Evolutionary conservation across 2,888 invertebrate genomes (phyloP).

Genomic region (Orthosia gothica): DNA sequence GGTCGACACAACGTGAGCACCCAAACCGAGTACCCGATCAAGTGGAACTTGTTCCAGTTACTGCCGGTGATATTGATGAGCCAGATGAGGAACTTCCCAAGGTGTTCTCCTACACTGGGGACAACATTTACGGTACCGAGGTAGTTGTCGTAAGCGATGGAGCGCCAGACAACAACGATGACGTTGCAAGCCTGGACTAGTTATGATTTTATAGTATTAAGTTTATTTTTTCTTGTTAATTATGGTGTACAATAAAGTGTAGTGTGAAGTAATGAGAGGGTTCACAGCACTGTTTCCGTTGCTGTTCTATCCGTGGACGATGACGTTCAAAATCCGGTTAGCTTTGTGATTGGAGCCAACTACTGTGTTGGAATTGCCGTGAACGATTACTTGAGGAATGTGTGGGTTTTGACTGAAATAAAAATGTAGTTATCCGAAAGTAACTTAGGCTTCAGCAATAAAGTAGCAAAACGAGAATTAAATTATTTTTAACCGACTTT

Average conservation of each 20-base stretch:
- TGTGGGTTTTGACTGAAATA: slow-evolving; percentile 73
- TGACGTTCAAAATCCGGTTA: slow-evolving; percentile 73
- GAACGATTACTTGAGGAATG: slow-evolving; percentile 74
- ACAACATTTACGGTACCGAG: slow-evolving; percentile 77
- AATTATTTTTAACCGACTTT: too few relatives aligned
- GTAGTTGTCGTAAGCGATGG: slow-evolving; percentile 74
- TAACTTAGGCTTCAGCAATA: too few relatives aligned
- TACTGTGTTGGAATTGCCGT: slow-evolving; percentile 77
- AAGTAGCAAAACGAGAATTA: too few relatives aligned
- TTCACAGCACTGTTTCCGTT: slow-evolving; percentile 76
- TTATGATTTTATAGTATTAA: too few relatives aligned
- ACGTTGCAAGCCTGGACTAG: slow-evolving; percentile 80
- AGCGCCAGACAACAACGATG: slow-evolving; percentile 85
- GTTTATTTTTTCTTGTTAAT: too few relatives aligned
- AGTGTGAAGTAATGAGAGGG: slow-evolving; percentile 69
- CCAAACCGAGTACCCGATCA: slow-evolving; percentile 88
- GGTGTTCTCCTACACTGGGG: slow-evolving; percentile 77
- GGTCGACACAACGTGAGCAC: slow-evolving; percentile 83
- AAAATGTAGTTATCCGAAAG: not conserved
- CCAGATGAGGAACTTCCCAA: slow-evolving; percentile 85
- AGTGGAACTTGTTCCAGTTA: slow-evolving; percentile 82
- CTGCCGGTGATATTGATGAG: slow-evolving; percentile 80
- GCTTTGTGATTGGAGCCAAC: slow-evolving; percentile 75
- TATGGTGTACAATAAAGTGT: too few relatives aligned
- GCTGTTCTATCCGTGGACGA: slow-evolving; percentile 83